Evolutionary conservation across 2,888 invertebrate species (phyloP), one percentile per base, ranked within the genome.

Genomic region (Thymelicus acteon): DNA sequence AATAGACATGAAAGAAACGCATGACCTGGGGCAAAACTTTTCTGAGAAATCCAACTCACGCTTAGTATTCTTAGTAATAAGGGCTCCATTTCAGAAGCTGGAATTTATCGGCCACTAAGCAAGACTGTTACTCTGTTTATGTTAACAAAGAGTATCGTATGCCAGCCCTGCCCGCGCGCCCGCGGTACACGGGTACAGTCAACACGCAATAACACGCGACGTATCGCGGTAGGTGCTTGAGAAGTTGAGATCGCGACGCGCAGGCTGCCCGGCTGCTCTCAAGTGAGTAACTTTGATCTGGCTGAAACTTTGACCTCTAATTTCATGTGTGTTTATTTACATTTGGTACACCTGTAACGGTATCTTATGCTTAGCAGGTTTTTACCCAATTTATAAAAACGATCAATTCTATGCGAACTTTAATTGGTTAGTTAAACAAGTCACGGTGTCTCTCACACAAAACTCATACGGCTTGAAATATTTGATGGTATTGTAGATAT

Each of bases 121-220:
- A 8, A 15, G 7, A 52, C n/a, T 52, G 44, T 19, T 7, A 7
- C 19, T 19, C 7, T 7, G 15, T 52, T 52, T 19, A 19, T 52
- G 5, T n/a, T n/a, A 19, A 19, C 8, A 52, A 19, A 1, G 7
- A 7, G 12, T 19, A 15, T 19, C 19, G 49, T 13, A 12, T 47
- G 47, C 6, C 52, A 67, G 24, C 67, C 61, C 67, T 61, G 44
- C n/a, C 13, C 13, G 6, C n/a, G n/a, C n/a, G n/a, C n/a, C 24
- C 19, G 19, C 19, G 19, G 19, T 19, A 19, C 19, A 19, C n/a
- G n/a, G 52, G 44, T 52, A 61, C 61, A 61, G 61, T 61, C 67
- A 61, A 61, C 48, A 67, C 44, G 61, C 67, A 61, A 60, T 60
- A 40, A 60, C 15, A 15, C 49, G 39, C 37, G 49, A 60, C 52